phyloP scores from a whole-genome alignment of 2,797 vertebrate species.

The Benthosema pterotum region DNA sequence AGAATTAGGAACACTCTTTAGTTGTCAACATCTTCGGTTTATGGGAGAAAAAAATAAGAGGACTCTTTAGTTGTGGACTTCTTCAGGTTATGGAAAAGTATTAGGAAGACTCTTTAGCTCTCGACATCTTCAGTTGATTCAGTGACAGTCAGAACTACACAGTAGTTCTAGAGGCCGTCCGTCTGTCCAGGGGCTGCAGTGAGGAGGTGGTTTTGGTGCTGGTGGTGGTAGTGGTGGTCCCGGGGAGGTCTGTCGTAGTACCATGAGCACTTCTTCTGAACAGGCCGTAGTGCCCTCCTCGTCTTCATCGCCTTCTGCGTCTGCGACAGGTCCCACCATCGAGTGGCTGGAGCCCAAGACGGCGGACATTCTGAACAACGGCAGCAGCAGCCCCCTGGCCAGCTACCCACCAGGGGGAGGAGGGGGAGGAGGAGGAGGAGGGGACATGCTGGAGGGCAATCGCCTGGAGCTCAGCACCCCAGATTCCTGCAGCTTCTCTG shows the following conservation, averaged over 20 bases:
- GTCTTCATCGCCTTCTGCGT: conserved; percentile 50
- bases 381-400: conserved; percentile 78
- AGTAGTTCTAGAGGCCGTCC: too few species aligned
- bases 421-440: too few species aligned
- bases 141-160: too few species aligned
- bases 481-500: conserved; percentile 84
- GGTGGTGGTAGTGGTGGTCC: conserved; percentile 7
- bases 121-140: too few species aligned
- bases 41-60: too few species aligned
- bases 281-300: conserved; percentile 70
- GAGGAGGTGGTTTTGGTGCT: conserved; percentile 6
- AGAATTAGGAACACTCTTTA: too few species aligned
- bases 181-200: conserved; percentile 22
- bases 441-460: conserved; percentile 78
- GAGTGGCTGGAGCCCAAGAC: conserved; percentile 97
- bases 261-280: conserved; percentile 77
- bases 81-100: too few species aligned
- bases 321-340: conserved; percentile 88
- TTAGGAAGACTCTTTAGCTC: too few species aligned
- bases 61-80: too few species aligned
- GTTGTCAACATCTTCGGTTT: too few species aligned
- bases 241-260: conserved; percentile 29
- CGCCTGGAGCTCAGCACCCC: conserved; percentile 80
- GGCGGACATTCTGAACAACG: conserved; percentile 93
- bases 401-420: conserved; percentile 82